phyloP scores from a whole-genome alignment of 2,113 vertebrate genomes.

The Bufo gargarizans region DNA sequence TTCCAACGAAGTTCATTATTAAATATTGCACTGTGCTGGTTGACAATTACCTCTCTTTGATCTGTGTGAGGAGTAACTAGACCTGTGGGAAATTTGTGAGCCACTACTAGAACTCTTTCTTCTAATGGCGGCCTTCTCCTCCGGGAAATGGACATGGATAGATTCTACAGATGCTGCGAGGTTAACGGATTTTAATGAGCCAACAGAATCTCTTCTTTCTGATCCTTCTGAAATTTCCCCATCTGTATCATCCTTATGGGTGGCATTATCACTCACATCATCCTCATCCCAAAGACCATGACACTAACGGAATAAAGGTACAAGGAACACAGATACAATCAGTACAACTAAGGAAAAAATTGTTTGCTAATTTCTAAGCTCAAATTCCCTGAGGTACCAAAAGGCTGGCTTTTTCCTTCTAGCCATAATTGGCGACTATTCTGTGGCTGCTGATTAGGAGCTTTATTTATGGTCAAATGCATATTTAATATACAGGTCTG shows the following conservation, averaged over 20 bases:
- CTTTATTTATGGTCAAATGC: neutral
- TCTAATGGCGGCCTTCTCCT: conserved; percentile 79
- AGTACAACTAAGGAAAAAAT: neutral
- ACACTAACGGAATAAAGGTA: conserved; percentile 74
- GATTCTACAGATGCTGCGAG: conserved; percentile 85
- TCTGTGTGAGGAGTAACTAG: conserved; percentile 75
- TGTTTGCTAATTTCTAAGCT: neutral
- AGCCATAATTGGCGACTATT: neutral
- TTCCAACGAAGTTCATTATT: neutral
- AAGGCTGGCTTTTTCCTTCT: neutral
- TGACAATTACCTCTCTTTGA: conserved; percentile 84
- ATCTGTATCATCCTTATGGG: conserved; percentile 78
- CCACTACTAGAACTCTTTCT: conserved; percentile 84
- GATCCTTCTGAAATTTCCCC: conserved; percentile 75
- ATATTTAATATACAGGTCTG: neutral
- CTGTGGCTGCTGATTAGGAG: neutral
- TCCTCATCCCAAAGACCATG: conserved; percentile 96
- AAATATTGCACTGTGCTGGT: neutral
- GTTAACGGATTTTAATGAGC: conserved; percentile 84
- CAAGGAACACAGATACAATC: neutral
- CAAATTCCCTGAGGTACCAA: neutral
- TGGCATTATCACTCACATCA: conserved; percentile 74
- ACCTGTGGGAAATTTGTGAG: conserved; percentile 82
- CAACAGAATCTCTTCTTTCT: conserved; percentile 78
- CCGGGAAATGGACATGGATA: conserved; percentile 79